Conservation (phyloP, 1,140 invertebrate genomes). For the Drosophila parabipectinata region DNA sequence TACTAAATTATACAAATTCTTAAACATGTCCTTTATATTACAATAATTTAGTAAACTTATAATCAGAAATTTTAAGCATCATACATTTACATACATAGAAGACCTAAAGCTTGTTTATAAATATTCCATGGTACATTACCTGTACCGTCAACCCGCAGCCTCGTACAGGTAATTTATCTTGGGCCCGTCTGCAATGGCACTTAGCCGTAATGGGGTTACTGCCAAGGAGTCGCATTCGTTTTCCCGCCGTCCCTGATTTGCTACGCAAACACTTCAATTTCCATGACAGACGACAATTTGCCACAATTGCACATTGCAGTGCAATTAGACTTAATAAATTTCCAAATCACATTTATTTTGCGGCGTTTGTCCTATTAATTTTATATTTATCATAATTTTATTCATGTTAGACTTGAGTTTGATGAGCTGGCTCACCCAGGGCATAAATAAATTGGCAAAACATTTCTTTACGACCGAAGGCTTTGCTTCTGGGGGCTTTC, state of each 20-base stretch:
- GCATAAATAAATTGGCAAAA: constrained; percentile 63
- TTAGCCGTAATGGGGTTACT: constrained; percentile 65
- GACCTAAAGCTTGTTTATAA: background rate
- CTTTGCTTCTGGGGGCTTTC: constrained; percentile 9
- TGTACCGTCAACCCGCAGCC: background rate
- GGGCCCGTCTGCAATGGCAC: constrained; percentile 48
- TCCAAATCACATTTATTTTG: constrained; percentile 20
- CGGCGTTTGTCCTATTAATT: constrained; percentile 45
- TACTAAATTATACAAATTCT: background rate
- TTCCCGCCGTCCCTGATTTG: constrained; percentile 43
- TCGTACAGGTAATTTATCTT: constrained; percentile 42
- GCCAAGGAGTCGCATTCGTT: constrained; percentile 44
- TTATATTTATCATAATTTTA: constrained; percentile 68
- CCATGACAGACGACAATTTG: constrained; percentile 52
- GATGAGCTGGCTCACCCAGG: constrained; percentile 3
- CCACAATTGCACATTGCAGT: constrained; percentile 45
- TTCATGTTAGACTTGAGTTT: constrained; percentile 30
- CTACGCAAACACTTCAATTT: constrained; percentile 59
- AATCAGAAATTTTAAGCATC: no score
- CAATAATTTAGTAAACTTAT: no score
- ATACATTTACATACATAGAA: constrained; percentile 2
- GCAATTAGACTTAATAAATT: constrained; percentile 67
- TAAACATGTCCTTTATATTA: background rate
- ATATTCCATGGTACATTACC: constrained; percentile 28
- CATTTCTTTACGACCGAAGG: constrained; percentile 47